A percentile compares a stretch with the other conserved stretches of the same genome.
Conservation (phyloP, 2,797 vertebrate genomes). For the Miichthys miiuy region DNA sequence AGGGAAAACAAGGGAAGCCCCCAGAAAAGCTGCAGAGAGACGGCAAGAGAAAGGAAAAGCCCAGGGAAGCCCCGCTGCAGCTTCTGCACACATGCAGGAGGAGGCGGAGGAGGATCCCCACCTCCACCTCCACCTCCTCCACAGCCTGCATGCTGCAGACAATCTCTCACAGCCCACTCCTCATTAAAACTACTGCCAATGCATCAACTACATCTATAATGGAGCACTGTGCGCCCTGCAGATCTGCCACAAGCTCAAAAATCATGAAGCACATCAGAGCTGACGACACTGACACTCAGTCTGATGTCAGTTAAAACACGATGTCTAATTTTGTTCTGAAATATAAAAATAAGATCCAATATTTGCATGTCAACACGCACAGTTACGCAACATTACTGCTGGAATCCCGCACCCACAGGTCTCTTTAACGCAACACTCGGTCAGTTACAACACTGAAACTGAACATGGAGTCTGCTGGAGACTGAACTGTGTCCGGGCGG, state of each 20-base stretch:
- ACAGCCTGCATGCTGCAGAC: constrained; percentile 47
- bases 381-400: constrained; percentile 10
- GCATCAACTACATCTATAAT: constrained; percentile 11
- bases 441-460: background rate
- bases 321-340: background rate
- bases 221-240: background rate
- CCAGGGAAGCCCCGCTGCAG: constrained; percentile 75
- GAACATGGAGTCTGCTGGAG: background rate
- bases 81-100: constrained; percentile 18
- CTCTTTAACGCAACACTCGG: background rate
- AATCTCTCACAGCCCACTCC: background rate
- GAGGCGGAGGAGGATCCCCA: constrained; percentile 64
- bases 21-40: background rate
- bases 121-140: background rate
- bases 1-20: constrained; percentile 70
- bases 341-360: too few relatives aligned
- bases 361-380: background rate
- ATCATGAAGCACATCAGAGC: background rate
- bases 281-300: background rate
- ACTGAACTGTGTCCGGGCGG: background rate
- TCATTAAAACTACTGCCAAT: constrained; percentile 36
- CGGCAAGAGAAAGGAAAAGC: constrained; percentile 40
- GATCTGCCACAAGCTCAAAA: background rate
- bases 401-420: background rate
- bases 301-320: background rate